Conservation (phyloP, 2,888 invertebrate genomes). For the Pristionchus fissidentatus region DNA sequence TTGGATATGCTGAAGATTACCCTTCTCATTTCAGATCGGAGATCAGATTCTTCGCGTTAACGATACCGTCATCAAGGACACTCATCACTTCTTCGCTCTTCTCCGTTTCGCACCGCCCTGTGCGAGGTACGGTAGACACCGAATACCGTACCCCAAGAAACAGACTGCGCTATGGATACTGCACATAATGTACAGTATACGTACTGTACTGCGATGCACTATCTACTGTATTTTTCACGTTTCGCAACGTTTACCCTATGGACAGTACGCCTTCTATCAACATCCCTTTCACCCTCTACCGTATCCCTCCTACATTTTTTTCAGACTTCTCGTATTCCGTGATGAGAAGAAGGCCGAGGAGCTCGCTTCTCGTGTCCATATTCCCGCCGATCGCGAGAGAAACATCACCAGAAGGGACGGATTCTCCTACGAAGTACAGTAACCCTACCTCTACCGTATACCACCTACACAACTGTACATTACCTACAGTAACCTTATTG, state of each 20-base stretch:
- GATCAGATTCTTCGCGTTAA: conserved; percentile 59
- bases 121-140: conserved; percentile 46
- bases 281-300: neutral
- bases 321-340: conserved; percentile 42
- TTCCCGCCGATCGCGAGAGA: conserved; percentile 58
- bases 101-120: conserved; percentile 57
- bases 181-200: neutral
- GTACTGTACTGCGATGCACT: too few relatives aligned
- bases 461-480: too few relatives aligned
- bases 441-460: neutral
- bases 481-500: neutral
- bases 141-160: neutral
- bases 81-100: conserved; percentile 59
- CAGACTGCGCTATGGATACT: neutral
- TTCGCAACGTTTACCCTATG: too few relatives aligned
- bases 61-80: conserved; percentile 53
- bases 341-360: conserved; percentile 55
- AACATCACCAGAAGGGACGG: conserved; percentile 60
- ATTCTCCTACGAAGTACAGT: conserved; percentile 53
- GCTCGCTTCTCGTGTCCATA: conserved; percentile 52
- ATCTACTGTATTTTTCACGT: too few relatives aligned
- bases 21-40: conserved; percentile 53
- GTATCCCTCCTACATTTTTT: neutral
- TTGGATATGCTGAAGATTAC: neutral
- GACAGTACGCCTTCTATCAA: too few relatives aligned